Base-by-base conservation (phyloP, 2,888 invertebrate species). In the Osedax fenrisi region DNA sequence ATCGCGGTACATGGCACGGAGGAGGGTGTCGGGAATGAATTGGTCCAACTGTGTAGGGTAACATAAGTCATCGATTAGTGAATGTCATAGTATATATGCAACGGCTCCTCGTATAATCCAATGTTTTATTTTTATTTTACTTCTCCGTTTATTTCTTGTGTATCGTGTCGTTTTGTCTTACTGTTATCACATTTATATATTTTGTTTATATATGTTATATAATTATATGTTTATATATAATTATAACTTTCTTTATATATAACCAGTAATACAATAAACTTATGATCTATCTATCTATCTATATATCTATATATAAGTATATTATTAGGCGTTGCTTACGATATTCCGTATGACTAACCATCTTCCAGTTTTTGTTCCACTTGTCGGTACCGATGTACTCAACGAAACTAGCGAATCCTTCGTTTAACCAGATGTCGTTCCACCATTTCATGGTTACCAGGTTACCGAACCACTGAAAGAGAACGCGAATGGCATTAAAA, bases 331-430 rank as follows among this genome's bases (percentile, higher is more conserved):
- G 5, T 5, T 41, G 5, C 41, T 41, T 41, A n/a, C n/a, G n/a
- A n/a, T n/a, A n/a, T n/a, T n/a, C n/a, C n/a, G n/a, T n/a, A n/a
- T 41, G 41, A 41, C 84, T 82, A 86, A 91, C 91, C 88, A 91
- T 89, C 80, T 90, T 88, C 92, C 92, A 94, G 3, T 89, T 87
- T 0, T 90, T 89, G 79, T 90, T 88, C 72, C 89, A 88, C 21
- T 87, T 84, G 79, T 90, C 86, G 0, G 90, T 87, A 1, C 91
- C 90, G 13, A 82, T 78, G 76, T 89, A 91, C 84, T 92, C 90
- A 86, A 94, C 90, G 83, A 90, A 95, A 1, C 90, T 89, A 2
- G 94, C 94, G 83, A 95, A 95, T 0, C 94, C 95, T 86, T 92
- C 91, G 82, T 94, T 95, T 24, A 95, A 86, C 94, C 94, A 86